Evolutionary conservation across 2,888 invertebrate species (phyloP).

Genomic region (Rotaria sp.): DNA sequence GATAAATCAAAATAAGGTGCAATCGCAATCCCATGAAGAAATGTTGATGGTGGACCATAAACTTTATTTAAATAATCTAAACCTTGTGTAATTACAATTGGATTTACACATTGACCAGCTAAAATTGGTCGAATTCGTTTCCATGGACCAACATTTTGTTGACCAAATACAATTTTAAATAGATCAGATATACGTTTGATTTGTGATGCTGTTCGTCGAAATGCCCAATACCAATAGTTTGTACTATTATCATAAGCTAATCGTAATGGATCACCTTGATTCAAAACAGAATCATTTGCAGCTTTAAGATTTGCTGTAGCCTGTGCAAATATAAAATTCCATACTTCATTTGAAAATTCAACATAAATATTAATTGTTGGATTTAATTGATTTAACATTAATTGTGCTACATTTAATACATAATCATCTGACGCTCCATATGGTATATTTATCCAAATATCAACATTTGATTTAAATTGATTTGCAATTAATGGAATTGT

Average conservation of each 20-base stretch:
- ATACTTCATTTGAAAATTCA: conserved; percentile 47
- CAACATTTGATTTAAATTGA: conserved; percentile 43
- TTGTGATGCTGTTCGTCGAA: conserved; percentile 22
- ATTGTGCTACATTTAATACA: conserved; percentile 44
- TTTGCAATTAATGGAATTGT: conserved; percentile 44
- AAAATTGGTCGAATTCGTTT: conserved; percentile 29
- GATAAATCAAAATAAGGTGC: not conserved
- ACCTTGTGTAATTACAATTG: conserved; percentile 21
- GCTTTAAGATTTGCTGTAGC: conserved; percentile 33
- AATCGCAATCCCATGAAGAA: conserved; percentile 23
- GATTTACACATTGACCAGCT: conserved; percentile 21
- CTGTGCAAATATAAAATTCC: conserved; percentile 47
- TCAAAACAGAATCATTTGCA: not conserved
- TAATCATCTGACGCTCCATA: conserved; percentile 46
- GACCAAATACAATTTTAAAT: conserved; percentile 30
- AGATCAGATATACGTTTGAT: conserved; percentile 33
- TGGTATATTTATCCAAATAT: conserved; percentile 46
- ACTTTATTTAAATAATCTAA: conserved; percentile 30
- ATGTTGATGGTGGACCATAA: conserved; percentile 28
- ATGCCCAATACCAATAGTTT: not conserved
- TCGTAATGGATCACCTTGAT: conserved; percentile 12
- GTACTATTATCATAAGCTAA: conserved; percentile 7
- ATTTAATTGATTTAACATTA: conserved; percentile 44
- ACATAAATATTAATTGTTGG: conserved; percentile 45
- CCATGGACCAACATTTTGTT: not conserved